Conservation (phyloP, 2,113 vertebrate genomes). For the Corythoichthys intestinalis region DNA sequence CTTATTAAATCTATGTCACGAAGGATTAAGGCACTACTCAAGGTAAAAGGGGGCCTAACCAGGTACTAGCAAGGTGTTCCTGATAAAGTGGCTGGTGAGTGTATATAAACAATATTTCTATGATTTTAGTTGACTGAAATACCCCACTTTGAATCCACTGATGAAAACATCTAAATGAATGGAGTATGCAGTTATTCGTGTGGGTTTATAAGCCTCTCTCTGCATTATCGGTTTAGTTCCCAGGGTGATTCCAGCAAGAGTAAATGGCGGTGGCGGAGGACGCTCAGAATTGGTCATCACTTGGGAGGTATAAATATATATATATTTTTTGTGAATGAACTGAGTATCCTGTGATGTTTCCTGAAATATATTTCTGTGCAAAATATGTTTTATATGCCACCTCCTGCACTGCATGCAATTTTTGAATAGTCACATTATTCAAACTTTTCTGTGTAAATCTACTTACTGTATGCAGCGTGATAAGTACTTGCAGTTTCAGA, state of each 20-base stretch:
- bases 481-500: slow-evolving; percentile 25
- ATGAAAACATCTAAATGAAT: background rate
- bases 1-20: too few species aligned
- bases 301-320: slow-evolving; percentile 83
- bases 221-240: slow-evolving; percentile 72
- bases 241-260: slow-evolving; percentile 85
- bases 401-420: too few species aligned
- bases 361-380: background rate
- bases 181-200: background rate
- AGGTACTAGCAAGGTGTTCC: too few species aligned
- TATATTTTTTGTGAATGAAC: background rate
- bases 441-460: slow-evolving; percentile 19
- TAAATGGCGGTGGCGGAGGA: slow-evolving; percentile 90
- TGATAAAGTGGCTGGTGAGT: too few species aligned
- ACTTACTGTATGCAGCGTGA: slow-evolving; percentile 12
- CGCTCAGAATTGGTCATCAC: slow-evolving; percentile 93
- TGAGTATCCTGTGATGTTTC: background rate
- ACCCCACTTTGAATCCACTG: background rate
- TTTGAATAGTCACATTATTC: background rate
- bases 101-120: too few species aligned
- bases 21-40: too few species aligned
- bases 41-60: too few species aligned
- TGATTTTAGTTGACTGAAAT: background rate
- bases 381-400: background rate
- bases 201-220: background rate